A percentile compares a stretch with the other conserved stretches of the same genome.
These are phyloP conservation scores for Helogale parvula DNA, from an alignment of 2,113 vertebrate species.

Conservation along the genomic window DNA sequence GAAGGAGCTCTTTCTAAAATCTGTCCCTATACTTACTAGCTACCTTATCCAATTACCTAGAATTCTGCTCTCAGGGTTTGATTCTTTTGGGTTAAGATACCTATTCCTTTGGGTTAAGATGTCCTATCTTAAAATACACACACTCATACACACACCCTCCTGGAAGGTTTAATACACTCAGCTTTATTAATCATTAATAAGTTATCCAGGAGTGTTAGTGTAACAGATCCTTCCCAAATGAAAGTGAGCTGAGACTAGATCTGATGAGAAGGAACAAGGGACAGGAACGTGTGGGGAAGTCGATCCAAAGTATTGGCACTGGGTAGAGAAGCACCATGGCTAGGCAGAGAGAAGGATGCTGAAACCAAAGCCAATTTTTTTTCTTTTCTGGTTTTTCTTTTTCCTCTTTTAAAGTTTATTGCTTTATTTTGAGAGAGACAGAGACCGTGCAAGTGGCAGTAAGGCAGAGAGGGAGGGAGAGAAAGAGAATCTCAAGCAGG, in stretches of 20 bases:
- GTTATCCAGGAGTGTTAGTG: background rate
- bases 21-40: background rate
- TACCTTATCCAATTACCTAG: background rate
- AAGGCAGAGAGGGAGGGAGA: no score
- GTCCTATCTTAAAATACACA: background rate
- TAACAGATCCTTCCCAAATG: conserved; percentile 30
- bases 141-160: background rate
- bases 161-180: background rate
- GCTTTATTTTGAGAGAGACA: no score
- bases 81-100: background rate
- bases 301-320: background rate
- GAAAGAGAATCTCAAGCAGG: no score
- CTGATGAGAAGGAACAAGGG: background rate
- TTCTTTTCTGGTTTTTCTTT: background rate
- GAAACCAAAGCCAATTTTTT: background rate
- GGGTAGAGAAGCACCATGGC: background rate
- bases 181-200: conserved; percentile 51
- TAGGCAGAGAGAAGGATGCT: background rate
- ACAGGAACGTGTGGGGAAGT: background rate
- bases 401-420: no score
- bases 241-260: conserved; percentile 20
- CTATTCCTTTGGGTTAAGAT: conserved; percentile 16
- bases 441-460: no score
- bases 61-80: background rate
- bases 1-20: conserved; percentile 23